phyloP scores from a whole-genome alignment of 23 tunicate species.

The Ascidia mentula region DNA sequence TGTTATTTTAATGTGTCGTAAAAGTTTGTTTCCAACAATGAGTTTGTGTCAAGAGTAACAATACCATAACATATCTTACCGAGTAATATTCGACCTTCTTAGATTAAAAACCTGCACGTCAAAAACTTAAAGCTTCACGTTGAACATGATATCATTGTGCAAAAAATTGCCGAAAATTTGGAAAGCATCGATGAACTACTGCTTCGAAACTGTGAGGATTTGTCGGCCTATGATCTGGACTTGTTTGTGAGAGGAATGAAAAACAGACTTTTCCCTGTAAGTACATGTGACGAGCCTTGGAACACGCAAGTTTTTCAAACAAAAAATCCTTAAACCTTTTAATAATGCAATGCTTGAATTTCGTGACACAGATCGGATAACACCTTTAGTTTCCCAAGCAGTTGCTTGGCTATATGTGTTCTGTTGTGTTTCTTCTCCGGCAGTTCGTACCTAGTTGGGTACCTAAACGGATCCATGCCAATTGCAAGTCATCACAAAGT shows the following conservation, averaged over 20 bases:
- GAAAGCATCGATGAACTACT: not conserved
- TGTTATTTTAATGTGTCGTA: too few relatives aligned
- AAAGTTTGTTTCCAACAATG: not conserved
- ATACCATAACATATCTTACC: not conserved
- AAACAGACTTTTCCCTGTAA: not conserved
- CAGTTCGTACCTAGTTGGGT: too few relatives aligned
- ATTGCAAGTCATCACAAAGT: too few relatives aligned
- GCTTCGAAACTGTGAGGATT: not conserved
- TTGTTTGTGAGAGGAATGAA: not conserved
- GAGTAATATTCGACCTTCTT: not conserved
- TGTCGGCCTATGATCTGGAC: not conserved
- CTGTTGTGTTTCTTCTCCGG: too few relatives aligned
- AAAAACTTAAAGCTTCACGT: not conserved
- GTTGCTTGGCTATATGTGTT: too few relatives aligned
- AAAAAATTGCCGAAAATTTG: not conserved
- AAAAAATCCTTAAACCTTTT: too few relatives aligned
- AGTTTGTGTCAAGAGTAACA: not conserved
- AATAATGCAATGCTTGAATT: too few relatives aligned
- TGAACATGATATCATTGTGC: not conserved
- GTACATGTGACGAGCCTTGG: too few relatives aligned
- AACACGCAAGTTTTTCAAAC: too few relatives aligned
- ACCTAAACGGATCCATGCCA: too few relatives aligned
- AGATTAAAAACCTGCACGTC: not conserved
- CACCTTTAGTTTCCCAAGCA: too few relatives aligned
- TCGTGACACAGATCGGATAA: too few relatives aligned